These are phyloP conservation scores for Mormyrops boulengeri DNA, from an alignment of 2,797 vertebrate genomes.

Conservation along the genomic window DNA sequence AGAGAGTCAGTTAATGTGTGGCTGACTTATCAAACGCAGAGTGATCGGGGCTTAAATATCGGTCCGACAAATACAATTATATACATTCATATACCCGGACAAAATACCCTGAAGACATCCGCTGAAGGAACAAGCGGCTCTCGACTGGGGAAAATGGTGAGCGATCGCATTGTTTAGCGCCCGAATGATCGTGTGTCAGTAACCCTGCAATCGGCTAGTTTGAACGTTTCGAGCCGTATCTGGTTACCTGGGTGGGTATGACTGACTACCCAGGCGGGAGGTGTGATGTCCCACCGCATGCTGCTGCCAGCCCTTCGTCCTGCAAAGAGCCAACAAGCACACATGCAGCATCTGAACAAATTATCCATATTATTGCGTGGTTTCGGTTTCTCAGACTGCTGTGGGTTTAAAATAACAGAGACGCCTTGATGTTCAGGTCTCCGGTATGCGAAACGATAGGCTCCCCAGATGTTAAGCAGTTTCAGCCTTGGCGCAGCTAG, in stretches of 20 bases:
- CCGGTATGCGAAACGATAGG: background rate
- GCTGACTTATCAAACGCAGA: background rate
- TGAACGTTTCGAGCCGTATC: background rate
- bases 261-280: background rate
- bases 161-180: background rate
- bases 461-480: background rate
- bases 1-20: background rate
- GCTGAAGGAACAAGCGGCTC: background rate
- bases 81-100: background rate
- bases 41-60: background rate
- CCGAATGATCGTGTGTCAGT: background rate
- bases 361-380: background rate
- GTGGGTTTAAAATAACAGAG: background rate
- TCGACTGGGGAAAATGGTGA: conserved; percentile 9
- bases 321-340: background rate
- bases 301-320: background rate
- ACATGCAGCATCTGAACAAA: background rate
- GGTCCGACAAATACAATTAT: background rate
- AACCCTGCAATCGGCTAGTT: background rate
- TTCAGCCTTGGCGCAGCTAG: background rate
- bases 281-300: background rate
- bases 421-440: background rate
- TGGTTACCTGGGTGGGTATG: background rate
- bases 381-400: background rate
- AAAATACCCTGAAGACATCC: background rate